Percentiles rank a stretch among this genome's conserved stretches.
Evolutionary conservation across 2,797 vertebrate genomes (phyloP).

Genomic region (Tiaroga cobitis): DNA sequence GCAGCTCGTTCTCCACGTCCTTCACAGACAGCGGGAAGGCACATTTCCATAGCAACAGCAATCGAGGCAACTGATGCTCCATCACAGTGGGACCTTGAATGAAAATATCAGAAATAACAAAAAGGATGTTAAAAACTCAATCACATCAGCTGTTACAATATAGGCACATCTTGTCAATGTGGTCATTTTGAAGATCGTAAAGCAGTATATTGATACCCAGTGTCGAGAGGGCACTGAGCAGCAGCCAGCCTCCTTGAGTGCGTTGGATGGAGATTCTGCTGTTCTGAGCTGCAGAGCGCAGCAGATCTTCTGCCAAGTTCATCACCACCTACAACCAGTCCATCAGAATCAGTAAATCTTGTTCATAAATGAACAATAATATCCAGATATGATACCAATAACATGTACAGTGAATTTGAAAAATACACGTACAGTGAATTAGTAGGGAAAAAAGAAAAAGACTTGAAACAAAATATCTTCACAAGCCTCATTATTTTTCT

Average conservation of each 20-base stretch:
- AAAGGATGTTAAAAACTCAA: neutral
- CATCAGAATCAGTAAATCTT: neutral
- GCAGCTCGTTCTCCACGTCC: conserved; percentile 88
- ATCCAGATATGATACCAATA: neutral
- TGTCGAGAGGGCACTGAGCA: conserved; percentile 86
- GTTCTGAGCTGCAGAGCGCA: conserved; percentile 90
- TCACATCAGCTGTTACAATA: neutral
- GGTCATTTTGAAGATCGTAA: neutral
- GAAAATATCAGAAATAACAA: neutral
- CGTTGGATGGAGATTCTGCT: conserved; percentile 88
- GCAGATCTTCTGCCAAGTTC: conserved; percentile 85
- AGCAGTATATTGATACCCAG: conserved; percentile 76
- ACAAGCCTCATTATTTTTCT: neutral
- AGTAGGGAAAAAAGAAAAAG: too few relatives aligned
- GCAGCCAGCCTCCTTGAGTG: conserved; percentile 89
- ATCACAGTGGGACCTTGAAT: conserved; percentile 85
- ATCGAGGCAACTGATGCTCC: conserved; percentile 82
- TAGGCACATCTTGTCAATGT: neutral
- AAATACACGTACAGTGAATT: neutral
- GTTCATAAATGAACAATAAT: neutral
- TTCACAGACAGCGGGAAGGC: conserved; percentile 86
- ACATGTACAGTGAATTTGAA: neutral
- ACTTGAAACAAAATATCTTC: neutral
- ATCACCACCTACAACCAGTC: conserved; percentile 80
- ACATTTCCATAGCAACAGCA: conserved; percentile 89